Evolutionary conservation across 2,888 invertebrate species (phyloP).

Genomic region (Andrena praecox): DNA sequence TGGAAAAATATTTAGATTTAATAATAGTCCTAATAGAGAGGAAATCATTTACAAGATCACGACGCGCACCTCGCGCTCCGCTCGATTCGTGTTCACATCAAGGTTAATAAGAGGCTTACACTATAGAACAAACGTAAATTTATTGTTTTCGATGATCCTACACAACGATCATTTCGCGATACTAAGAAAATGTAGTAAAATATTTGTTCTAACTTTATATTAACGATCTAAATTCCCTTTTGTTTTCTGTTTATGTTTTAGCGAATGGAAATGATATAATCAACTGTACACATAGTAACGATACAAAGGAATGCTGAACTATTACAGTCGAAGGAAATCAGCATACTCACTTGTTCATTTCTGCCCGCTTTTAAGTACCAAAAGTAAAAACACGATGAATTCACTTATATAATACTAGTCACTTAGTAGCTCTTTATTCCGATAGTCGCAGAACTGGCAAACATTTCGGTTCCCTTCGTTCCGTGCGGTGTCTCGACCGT

Average conservation of each 20-base stretch:
- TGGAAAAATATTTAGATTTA: neutral
- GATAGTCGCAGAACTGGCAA: conserved; percentile 23
- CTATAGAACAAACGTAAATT: conserved; percentile 50
- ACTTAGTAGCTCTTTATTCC: conserved; percentile 1
- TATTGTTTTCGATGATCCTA: conserved; percentile 37
- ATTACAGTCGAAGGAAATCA: conserved; percentile 16
- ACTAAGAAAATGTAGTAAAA: conserved; percentile 49
- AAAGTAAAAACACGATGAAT: conserved; percentile 42
- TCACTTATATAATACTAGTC: conserved; percentile 15
- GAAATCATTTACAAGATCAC: conserved; percentile 4
- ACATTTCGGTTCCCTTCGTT: conserved; percentile 26
- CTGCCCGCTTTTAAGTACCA: conserved; percentile 26
- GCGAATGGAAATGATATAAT: neutral
- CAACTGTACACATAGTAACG: conserved; percentile 22
- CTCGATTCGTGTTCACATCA: conserved; percentile 12
- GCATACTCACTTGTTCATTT: conserved; percentile 8
- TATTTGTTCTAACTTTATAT: conserved; percentile 29
- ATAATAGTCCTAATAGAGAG: neutral
- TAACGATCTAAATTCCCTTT: conserved; percentile 7
- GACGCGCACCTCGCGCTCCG: conserved; percentile 5
- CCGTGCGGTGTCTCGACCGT: conserved; percentile 9
- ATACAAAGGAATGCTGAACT: conserved; percentile 38
- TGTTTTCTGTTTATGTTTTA: neutral
- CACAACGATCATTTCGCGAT: conserved; percentile 19
- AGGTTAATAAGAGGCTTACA: conserved; percentile 44